Percentiles rank a stretch among this genome's conserved stretches.
Conservation (phyloP, 2,888 invertebrate species). For the Pachydiplax longipennis region DNA sequence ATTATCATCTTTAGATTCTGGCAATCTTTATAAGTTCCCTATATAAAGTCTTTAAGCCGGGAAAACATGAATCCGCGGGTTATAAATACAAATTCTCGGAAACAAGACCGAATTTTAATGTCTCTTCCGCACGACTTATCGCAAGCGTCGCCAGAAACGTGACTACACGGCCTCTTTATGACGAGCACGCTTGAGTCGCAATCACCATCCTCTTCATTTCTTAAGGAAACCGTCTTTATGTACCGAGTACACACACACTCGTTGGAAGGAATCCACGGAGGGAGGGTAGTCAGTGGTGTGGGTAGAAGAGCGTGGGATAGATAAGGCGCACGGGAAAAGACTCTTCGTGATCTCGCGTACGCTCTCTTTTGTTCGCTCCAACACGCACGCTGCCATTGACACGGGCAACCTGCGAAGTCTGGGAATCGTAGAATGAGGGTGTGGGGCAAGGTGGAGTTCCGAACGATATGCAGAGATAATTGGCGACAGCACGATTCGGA, state of each 20-base stretch:
- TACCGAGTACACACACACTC: background rate
- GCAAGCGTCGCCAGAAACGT: background rate
- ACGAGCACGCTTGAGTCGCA: background rate
- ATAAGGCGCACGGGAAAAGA: background rate
- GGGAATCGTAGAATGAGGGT: too few species aligned
- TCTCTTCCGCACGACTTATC: background rate
- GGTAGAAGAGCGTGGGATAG: background rate
- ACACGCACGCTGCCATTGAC: background rate
- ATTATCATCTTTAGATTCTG: too few species aligned
- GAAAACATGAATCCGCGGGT: background rate
- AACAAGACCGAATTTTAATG: background rate
- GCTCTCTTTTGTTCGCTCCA: background rate
- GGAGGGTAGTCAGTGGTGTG: background rate
- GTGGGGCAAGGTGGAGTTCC: too few species aligned
- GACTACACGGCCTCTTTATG: background rate
- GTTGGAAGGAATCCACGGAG: slow-evolving; percentile 12
- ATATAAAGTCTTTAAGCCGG: background rate
- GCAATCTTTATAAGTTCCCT: too few species aligned
- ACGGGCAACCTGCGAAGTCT: background rate
- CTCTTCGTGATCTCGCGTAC: background rate
- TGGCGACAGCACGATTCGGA: too few species aligned
- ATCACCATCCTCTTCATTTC: background rate
- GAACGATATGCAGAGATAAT: too few species aligned
- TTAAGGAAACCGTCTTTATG: background rate
- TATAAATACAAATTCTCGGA: background rate